These are phyloP conservation scores for Machaerirhynchus nigripectus DNA, from an alignment of 2,113 vertebrate species.

Conservation along the genomic window DNA sequence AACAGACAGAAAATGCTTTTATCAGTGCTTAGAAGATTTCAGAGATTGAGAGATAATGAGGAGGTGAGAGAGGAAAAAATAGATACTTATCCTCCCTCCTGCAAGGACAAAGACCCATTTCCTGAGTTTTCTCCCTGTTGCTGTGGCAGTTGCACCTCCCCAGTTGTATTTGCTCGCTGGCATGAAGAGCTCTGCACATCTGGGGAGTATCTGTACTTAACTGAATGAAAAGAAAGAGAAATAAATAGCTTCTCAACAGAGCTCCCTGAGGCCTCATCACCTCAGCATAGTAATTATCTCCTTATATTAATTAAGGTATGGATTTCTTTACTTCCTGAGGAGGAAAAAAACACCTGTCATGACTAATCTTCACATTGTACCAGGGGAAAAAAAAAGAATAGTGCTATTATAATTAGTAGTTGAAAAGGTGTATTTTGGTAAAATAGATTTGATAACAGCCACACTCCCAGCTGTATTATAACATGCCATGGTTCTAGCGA, in stretches of 20 bases:
- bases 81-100: background rate
- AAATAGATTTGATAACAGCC: background rate
- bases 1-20: background rate
- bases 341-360: background rate
- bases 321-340: constrained; percentile 14
- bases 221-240: background rate
- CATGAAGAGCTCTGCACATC: background rate
- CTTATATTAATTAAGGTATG: constrained; percentile 21
- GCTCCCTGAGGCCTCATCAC: background rate
- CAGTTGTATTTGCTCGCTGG: background rate
- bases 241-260: background rate
- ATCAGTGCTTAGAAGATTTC: background rate
- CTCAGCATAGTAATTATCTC: constrained; percentile 17
- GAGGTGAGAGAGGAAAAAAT: background rate
- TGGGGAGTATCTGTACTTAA: background rate
- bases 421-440: background rate
- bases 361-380: background rate
- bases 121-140: background rate
- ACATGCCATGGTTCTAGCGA: background rate
- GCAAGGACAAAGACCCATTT: background rate
- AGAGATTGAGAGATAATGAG: background rate
- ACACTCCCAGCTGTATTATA: background rate
- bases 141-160: background rate
- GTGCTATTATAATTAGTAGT: background rate
- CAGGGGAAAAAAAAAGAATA: background rate